A percentile compares a stretch with the other conserved stretches of the same genome.
Conservation (phyloP, 2,797 vertebrate species). For the Helarctos malayanus region DNA sequence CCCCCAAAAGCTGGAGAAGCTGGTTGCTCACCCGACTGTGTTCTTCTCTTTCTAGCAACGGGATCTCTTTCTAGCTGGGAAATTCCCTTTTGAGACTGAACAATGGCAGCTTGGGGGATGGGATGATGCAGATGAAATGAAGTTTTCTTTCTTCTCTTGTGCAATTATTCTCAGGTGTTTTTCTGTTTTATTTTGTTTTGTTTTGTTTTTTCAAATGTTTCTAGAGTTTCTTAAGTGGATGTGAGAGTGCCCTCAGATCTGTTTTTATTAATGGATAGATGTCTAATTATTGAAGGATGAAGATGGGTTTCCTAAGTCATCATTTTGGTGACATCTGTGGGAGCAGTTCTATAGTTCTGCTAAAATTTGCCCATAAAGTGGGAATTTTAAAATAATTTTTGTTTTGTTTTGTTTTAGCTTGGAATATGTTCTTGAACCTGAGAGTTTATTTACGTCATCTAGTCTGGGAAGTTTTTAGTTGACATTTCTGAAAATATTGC, state of each 20-base stretch:
- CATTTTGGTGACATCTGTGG: not conserved
- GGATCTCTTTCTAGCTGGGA: not conserved
- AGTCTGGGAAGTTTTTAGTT: not conserved
- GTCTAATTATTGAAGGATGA: not conserved
- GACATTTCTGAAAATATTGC: not conserved
- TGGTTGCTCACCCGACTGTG: not conserved
- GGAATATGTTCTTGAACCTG: not conserved
- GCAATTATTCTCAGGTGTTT: not conserved
- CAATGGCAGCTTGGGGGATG: not conserved
- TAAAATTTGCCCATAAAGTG: not conserved
- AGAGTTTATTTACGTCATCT: not conserved
- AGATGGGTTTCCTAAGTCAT: not conserved
- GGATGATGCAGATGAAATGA: not conserved
- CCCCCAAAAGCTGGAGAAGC: not conserved
- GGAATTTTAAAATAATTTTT: not conserved
- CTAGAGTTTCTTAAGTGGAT: not conserved
- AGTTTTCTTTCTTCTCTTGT: not conserved
- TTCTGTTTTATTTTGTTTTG: not conserved
- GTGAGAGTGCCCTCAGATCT: not conserved
- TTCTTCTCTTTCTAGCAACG: not conserved
- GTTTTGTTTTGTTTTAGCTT: not conserved
- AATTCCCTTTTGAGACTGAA: not conserved
- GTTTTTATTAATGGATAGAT: not conserved
- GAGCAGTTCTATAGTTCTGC: not conserved
- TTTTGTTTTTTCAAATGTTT: not conserved